phyloP scores from a whole-genome alignment of 2,888 invertebrate species.

The Limenitis camilla region DNA sequence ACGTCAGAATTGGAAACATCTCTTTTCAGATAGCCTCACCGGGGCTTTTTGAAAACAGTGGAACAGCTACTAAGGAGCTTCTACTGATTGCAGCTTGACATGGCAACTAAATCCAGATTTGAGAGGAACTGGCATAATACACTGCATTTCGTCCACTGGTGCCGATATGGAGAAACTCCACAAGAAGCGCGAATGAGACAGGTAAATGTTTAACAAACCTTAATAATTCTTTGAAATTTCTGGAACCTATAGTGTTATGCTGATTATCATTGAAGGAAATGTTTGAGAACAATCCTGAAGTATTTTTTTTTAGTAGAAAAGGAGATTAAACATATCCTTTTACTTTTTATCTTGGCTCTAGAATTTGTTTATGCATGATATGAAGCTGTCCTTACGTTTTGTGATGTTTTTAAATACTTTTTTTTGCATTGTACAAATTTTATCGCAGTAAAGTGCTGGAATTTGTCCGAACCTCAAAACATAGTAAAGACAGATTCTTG shows the following conservation, averaged over 20 bases:
- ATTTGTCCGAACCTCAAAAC: constrained; percentile 6
- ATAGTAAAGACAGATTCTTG: constrained; percentile 37
- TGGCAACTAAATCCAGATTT: constrained; percentile 74
- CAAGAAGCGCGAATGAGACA: constrained; percentile 80
- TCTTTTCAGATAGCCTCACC: constrained; percentile 70
- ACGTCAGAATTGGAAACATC: constrained; percentile 72
- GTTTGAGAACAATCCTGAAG: constrained; percentile 1
- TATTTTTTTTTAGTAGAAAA: constrained; percentile 21
- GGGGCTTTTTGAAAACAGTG: constrained; percentile 62
- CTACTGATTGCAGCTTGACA: constrained; percentile 74
- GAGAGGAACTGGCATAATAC: constrained; percentile 79
- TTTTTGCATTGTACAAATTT: background rate
- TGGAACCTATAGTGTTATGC: background rate
- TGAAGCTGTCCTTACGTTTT: constrained; percentile 42
- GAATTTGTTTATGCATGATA: constrained; percentile 39
- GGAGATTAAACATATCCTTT: too few relatives aligned
- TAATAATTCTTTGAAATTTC: constrained; percentile 1
- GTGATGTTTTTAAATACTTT: constrained; percentile 11
- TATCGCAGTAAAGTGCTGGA: constrained; percentile 1
- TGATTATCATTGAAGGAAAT: background rate
- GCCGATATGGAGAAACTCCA: constrained; percentile 80
- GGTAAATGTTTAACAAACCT: constrained; percentile 56
- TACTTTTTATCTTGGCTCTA: constrained; percentile 40
- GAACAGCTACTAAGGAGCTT: constrained; percentile 70
- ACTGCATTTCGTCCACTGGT: constrained; percentile 81